Conservation (phyloP, 1,140 invertebrate species). For the Aphelinus atriplicis region DNA sequence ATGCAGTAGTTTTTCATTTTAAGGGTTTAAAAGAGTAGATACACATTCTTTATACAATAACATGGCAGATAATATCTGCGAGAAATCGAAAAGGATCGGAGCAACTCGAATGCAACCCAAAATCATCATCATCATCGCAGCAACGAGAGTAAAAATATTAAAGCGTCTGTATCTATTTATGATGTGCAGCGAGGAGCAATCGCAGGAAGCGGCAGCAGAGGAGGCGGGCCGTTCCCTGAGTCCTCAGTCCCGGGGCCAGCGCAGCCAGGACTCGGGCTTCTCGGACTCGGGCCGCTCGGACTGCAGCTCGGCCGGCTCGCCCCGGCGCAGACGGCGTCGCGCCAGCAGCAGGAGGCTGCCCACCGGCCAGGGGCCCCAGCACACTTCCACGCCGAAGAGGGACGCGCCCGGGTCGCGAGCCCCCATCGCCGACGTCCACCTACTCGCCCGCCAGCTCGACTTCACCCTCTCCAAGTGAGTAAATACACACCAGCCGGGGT, state of each 20-base stretch:
- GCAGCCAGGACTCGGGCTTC: constrained; percentile 67
- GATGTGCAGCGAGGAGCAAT: too few relatives aligned
- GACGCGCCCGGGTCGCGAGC: neutral
- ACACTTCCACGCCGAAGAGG: constrained; percentile 57
- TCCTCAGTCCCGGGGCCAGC: constrained; percentile 56
- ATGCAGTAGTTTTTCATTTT: too few relatives aligned
- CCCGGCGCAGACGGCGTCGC: constrained; percentile 37
- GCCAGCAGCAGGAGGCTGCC: constrained; percentile 16
- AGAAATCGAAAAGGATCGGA: too few relatives aligned
- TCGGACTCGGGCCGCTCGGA: constrained; percentile 62
- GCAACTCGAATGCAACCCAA: too few relatives aligned
- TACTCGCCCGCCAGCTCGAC: neutral
- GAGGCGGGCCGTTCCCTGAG: constrained; percentile 46
- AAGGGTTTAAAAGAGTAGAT: too few relatives aligned
- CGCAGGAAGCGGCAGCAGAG: too few relatives aligned
- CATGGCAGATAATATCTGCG: too few relatives aligned
- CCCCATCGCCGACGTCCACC: too few relatives aligned
- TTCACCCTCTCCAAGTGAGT: constrained; percentile 9
- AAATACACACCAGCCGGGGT: neutral
- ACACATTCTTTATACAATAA: too few relatives aligned
- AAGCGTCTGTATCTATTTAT: too few relatives aligned
- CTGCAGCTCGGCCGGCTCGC: constrained; percentile 24
- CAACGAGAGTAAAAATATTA: too few relatives aligned
- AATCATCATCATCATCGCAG: too few relatives aligned
- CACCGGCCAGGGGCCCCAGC: constrained; percentile 42